Evolutionary conservation across 23 tunicate genomes (phyloP).

Genomic region (Halocynthia aurantium): DNA sequence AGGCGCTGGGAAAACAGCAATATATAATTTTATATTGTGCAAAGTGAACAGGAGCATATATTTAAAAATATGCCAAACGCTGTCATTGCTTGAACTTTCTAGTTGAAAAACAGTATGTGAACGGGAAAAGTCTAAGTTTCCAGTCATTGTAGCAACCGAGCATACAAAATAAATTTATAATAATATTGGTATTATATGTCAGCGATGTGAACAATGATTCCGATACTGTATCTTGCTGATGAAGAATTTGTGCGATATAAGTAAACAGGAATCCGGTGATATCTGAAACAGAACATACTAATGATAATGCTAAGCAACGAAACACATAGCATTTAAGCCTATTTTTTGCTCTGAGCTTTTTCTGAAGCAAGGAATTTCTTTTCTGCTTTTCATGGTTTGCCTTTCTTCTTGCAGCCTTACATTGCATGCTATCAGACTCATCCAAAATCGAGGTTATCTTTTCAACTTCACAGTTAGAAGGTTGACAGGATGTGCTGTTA

Average conservation of each 20-base stretch:
- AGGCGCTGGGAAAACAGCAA: too few species aligned
- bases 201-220: constrained; percentile 23
- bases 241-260: constrained; percentile 9
- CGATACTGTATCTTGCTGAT: constrained; percentile 10
- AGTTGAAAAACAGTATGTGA: too few species aligned
- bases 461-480: too few species aligned
- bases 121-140: constrained; percentile 15
- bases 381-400: too few species aligned
- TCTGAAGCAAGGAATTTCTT: too few species aligned
- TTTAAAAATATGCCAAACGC: too few species aligned
- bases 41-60: too few species aligned
- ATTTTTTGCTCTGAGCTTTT: neutral
- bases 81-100: too few species aligned
- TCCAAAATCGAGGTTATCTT: neutral
- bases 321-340: neutral
- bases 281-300: constrained; percentile 19
- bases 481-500: too few species aligned
- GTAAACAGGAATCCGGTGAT: neutral
- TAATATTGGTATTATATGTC: constrained; percentile 17
- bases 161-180: constrained; percentile 21
- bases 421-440: neutral
- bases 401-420: neutral
- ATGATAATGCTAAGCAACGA: constrained; percentile 13
- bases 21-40: too few species aligned
- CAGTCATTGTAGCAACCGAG: constrained; percentile 22